Evolutionary conservation across 2,888 invertebrate species (phyloP).

Genomic region (Leptogaster cylindrica): DNA sequence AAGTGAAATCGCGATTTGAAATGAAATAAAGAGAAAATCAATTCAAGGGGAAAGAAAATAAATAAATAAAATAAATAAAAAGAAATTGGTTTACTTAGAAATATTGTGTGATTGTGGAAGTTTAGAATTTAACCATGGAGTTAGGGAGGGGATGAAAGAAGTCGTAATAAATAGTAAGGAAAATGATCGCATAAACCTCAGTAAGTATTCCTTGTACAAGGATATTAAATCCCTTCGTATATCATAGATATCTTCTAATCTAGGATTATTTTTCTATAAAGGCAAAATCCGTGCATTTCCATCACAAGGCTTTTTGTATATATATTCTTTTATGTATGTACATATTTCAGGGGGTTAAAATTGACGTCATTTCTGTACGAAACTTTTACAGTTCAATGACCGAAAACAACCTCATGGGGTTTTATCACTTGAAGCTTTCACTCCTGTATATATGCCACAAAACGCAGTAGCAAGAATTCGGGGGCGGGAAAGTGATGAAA

Average conservation of each 20-base stretch:
- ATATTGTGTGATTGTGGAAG: too few relatives aligned
- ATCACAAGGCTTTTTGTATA: conserved; percentile 15
- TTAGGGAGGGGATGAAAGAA: too few relatives aligned
- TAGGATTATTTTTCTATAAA: conserved; percentile 8
- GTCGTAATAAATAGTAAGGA: too few relatives aligned
- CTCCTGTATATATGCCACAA: not conserved
- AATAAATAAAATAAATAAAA: not conserved
- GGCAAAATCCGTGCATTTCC: not conserved
- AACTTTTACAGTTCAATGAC: conserved; percentile 18
- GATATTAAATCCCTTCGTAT: too few relatives aligned
- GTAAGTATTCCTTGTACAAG: too few relatives aligned
- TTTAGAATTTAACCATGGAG: too few relatives aligned
- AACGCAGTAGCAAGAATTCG: not conserved
- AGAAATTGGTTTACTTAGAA: too few relatives aligned
- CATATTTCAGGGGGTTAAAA: conserved; percentile 18
- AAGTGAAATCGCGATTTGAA: conserved; percentile 24
- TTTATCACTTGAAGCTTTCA: too few relatives aligned
- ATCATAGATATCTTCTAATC: too few relatives aligned
- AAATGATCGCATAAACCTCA: too few relatives aligned
- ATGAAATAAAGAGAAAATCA: conserved; percentile 1
- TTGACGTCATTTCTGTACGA: conserved; percentile 35
- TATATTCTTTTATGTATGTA: too few relatives aligned
- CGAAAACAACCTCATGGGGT: conserved; percentile 27
- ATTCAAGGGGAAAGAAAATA: not conserved
- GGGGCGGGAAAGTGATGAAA: not conserved